Conservation (phyloP, 2,113 vertebrate species). For the Toxostoma redivivum region DNA sequence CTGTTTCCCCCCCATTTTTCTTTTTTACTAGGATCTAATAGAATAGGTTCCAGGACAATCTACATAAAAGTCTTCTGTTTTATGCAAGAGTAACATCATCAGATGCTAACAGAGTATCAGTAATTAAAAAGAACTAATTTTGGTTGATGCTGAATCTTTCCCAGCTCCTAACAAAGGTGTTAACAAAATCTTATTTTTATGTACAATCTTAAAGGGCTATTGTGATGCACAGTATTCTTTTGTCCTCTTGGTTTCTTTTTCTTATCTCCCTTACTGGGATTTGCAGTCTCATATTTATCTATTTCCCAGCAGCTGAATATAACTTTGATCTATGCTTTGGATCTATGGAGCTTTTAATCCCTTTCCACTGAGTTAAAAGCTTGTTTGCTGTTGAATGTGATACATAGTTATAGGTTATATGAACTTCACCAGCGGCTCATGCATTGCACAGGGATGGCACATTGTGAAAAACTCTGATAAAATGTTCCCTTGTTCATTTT, state of each 20-base stretch:
- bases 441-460: not conserved
- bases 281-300: slow-evolving; percentile 35
- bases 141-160: not conserved
- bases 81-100: not conserved
- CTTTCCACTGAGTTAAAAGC: slow-evolving; percentile 18
- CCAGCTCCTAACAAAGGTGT: not conserved
- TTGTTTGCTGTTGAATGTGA: slow-evolving; percentile 7
- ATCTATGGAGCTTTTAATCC: not conserved
- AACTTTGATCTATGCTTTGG: slow-evolving; percentile 25
- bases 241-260: slow-evolving; percentile 28
- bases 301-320: slow-evolving; percentile 22
- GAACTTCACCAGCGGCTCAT: not conserved
- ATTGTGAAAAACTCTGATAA: not conserved
- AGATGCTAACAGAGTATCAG: not conserved
- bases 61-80: not conserved
- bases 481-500: slow-evolving; percentile 27
- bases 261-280: not conserved
- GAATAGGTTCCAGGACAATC: not conserved
- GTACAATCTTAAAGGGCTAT: not conserved
- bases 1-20: not conserved
- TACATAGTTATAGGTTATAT: not conserved
- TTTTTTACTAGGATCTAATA: not conserved
- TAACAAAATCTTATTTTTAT: not conserved
- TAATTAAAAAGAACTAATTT: not conserved
- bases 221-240: not conserved